Percentiles rank a stretch among this genome's conserved stretches.
phyloP scores from a whole-genome alignment of 2,888 invertebrate species.

The Nycteola revayana region DNA sequence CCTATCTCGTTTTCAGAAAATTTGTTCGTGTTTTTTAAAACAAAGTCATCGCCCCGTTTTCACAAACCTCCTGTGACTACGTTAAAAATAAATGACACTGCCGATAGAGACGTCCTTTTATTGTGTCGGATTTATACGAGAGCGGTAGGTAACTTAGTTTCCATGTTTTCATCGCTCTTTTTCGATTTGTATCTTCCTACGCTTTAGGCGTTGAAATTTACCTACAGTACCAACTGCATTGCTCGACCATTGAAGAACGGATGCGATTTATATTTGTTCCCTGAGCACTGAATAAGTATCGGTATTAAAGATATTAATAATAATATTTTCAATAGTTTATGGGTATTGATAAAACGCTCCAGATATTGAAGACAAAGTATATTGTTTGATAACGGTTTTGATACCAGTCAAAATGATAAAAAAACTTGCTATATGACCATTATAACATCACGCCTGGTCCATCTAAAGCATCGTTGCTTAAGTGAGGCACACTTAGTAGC shows the following conservation, averaged over 20 bases:
- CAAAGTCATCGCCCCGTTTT: slow-evolving; percentile 33
- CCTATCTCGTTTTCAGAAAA: slow-evolving; percentile 40
- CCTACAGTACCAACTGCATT: slow-evolving; percentile 19
- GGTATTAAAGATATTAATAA: too few species aligned
- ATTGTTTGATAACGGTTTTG: too few species aligned
- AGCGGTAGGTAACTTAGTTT: slow-evolving; percentile 46
- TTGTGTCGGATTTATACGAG: slow-evolving; percentile 48
- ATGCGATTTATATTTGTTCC: slow-evolving; percentile 27
- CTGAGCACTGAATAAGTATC: slow-evolving; percentile 9
- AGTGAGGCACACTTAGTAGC: too few species aligned
- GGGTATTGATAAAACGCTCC: too few species aligned
- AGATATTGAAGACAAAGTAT: too few species aligned
- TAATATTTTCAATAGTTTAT: too few species aligned
- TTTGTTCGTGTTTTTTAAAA: slow-evolving; percentile 43
- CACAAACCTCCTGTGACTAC: slow-evolving; percentile 35
- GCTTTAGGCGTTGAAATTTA: slow-evolving; percentile 35
- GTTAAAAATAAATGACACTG: slow-evolving; percentile 47
- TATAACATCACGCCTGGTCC: too few species aligned
- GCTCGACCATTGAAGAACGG: slow-evolving; percentile 30
- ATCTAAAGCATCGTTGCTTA: too few species aligned
- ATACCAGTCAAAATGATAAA: too few species aligned
- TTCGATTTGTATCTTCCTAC: slow-evolving; percentile 42
- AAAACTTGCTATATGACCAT: too few species aligned
- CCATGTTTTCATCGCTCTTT: slow-evolving; percentile 39
- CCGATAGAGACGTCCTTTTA: slow-evolving; percentile 37